A percentile compares a stretch with the other conserved stretches of the same genome.
Conservation (phyloP, 2,797 vertebrate genomes). For the Cossypha niveicapilla region DNA sequence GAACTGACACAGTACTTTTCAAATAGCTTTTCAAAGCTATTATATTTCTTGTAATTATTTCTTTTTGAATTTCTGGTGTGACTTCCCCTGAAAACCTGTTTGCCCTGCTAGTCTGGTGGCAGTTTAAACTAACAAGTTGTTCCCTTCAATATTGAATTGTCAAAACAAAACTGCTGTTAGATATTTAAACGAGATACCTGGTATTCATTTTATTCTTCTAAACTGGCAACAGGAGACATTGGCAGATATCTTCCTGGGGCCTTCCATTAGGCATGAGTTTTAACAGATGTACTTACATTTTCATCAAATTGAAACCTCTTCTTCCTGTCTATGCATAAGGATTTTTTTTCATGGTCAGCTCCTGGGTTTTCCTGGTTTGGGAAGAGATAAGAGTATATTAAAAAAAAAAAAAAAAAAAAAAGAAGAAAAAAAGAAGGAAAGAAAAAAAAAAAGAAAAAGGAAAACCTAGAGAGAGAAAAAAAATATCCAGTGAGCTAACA, state of each 20-base stretch:
- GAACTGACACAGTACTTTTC: background rate
- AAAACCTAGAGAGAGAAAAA: background rate
- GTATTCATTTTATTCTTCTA: background rate
- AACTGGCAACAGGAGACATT: background rate
- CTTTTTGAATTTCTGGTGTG: background rate
- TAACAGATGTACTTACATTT: background rate
- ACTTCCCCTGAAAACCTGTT: background rate
- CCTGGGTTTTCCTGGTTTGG: background rate
- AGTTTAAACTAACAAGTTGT: background rate
- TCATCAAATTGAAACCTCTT: background rate
- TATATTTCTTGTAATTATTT: constrained; percentile 11
- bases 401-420: background rate
- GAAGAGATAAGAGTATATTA: background rate
- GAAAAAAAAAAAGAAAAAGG: background rate
- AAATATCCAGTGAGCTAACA: background rate
- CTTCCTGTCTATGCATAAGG: background rate
- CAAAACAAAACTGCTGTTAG: background rate
- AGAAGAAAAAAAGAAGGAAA: background rate
- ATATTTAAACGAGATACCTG: background rate
- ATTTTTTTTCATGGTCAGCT: background rate
- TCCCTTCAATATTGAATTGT: background rate
- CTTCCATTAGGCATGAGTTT: background rate
- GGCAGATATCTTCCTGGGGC: background rate
- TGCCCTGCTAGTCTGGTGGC: background rate
- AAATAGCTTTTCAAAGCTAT: constrained; percentile 7